These are phyloP conservation scores for Syrphus vitripennis DNA, from an alignment of 2,888 invertebrate genomes.

Conservation along the genomic window DNA sequence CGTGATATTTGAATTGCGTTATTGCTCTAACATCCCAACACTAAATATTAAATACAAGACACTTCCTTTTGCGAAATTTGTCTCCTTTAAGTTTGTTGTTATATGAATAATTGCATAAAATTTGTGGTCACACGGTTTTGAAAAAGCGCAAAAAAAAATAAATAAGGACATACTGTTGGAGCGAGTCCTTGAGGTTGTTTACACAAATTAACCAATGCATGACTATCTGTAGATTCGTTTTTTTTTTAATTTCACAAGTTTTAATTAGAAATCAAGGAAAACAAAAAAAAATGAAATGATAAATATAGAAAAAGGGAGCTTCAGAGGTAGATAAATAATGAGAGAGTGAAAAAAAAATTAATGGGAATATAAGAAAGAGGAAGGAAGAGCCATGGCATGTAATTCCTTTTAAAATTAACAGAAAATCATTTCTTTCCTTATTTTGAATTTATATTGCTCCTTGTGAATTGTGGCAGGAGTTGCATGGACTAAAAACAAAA, in stretches of 20 bases:
- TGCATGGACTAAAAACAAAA: background rate
- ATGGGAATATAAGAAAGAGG: background rate
- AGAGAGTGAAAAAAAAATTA: background rate
- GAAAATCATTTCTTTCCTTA: conserved; percentile 55
- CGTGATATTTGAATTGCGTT: background rate
- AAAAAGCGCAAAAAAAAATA: background rate
- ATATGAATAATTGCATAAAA: conserved; percentile 22
- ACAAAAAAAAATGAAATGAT: background rate
- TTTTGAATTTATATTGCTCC: conserved; percentile 46
- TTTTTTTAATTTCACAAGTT: conserved; percentile 65
- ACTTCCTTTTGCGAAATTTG: background rate
- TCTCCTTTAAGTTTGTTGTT: background rate
- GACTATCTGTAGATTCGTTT: conserved; percentile 14
- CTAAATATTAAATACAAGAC: no score
- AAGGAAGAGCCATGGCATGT: conserved; percentile 13
- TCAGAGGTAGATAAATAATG: background rate
- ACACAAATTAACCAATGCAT: conserved; percentile 30
- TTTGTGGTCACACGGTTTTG: background rate
- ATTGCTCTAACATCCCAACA: background rate
- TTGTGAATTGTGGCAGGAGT: background rate
- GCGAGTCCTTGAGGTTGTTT: conserved; percentile 16
- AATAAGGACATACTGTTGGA: background rate
- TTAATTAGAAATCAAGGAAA: conserved; percentile 64
- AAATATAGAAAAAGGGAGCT: background rate
- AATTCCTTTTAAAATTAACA: conserved; percentile 48